Base-by-base conservation (phyloP, 1,140 invertebrate genomes). In the Drosophila grimshawi region DNA sequence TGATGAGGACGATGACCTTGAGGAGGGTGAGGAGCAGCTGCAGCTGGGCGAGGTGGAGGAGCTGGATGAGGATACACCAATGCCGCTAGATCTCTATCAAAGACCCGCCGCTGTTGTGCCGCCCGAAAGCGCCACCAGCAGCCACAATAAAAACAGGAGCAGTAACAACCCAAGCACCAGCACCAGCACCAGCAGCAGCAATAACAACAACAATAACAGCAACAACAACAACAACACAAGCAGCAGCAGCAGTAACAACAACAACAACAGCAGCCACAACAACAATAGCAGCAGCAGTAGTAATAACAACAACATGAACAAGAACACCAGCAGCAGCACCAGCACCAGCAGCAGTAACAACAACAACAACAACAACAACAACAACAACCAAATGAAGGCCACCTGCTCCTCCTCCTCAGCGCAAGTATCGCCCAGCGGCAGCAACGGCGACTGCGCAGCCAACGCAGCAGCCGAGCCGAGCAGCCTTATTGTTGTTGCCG, bases 21-120 rank as follows among this genome's bases (percentile, higher is more conserved):
- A 59, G 33, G 7, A 62, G 7, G 45, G 69, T 37, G 53, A 53
- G 32, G 65, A 79, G 4, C 64, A 76, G 19, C 64, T 74, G 8
- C 69, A 74, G 5, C 63, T 76, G 10, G 79, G 81, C 45, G 82
- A 86, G 4, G 68, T 76, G 5, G 79, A 81, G 46, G 82, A 86
- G 4, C 76, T 79, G 32, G 83, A 86, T 33, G 80, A 88, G 46
- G 86, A 90, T 41, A 78, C 89, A 70, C 81, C 90, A 48, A 80
- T 83, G 76, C 89, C 91, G 56, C 60, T 92, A 78, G 91, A 92
- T 91, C 83, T 92, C 83, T 92, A 92, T 78, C 91, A 92, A 78
- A 78, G 91, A 76, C 89, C 82, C 59, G 74, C 61, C 61, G 74
- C 61, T 41, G 56, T 61, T 27, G 57, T 62, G 52, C 64, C 63